Evolutionary conservation across 1,140 invertebrate species (phyloP), one percentile per base, ranked within the genome.

Genomic region (Brachionus paranguensis): DNA sequence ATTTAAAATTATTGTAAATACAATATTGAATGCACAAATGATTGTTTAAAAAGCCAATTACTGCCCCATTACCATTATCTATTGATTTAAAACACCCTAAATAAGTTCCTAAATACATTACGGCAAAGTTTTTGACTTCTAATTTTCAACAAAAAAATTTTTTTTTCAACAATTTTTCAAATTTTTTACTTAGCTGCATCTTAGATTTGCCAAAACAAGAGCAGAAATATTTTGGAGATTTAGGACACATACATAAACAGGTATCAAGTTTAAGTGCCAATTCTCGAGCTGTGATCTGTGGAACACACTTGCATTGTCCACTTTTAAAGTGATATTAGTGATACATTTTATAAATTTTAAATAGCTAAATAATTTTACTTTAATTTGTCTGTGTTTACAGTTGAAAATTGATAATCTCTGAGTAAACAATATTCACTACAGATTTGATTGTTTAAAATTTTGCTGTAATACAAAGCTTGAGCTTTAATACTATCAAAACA

Each of bases 21-120:
- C 65, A 70, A n/a, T n/a, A 37, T 70, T 37, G 65, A 70, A 70
- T 70, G 24, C 65, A 70, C 27, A 70, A 37, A 70, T 70, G 11
- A 41, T 70, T 70, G 37, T 33, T 37, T 12, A 70, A 33, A 70
- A 70, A 70, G 3, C 65, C 65, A 3, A 70, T 33, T 4, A 5
- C 12, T 41, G 17, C 7, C 12, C 33, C 14, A 11, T 5, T 14
- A 14, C n/a, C n/a, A 10, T 41, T 41, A 7, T 33, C 37, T 24
- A n/a, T 70, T 37, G 65, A 70, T 70, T 37, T 12, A 70, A 11
- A 70, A 33, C 65, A 70, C 0, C 65, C 65, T n/a, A 37, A 6
- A 41, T 70, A 70, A 70, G 14, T 70, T 14, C 65, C 65, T 17
- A 33, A 29, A 33, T n/a, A n/a, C 27, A 70, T 37, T 41, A 14